Evolutionary conservation across 2,888 invertebrate species (phyloP).

Genomic region (Erannis defoliaria): DNA sequence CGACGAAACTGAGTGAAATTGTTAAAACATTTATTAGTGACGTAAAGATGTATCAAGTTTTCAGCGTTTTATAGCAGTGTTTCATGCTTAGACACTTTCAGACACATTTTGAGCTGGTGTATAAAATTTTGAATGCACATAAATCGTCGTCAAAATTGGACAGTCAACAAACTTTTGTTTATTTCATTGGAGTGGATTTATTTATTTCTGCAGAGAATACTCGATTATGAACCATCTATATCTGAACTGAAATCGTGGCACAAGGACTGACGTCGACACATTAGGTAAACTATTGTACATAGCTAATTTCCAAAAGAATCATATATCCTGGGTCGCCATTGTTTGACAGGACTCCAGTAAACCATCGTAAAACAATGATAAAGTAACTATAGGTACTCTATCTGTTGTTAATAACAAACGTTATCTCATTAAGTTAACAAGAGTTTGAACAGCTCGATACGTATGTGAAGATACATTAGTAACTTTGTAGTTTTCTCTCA

Average conservation of each 20-base stretch:
- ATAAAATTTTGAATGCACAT: constrained; percentile 77
- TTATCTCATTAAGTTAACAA: constrained; percentile 53
- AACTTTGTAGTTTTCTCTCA: constrained; percentile 41
- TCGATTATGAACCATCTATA: constrained; percentile 82
- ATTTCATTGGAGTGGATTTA: constrained; percentile 79
- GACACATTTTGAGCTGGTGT: constrained; percentile 75
- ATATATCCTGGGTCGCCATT: constrained; percentile 81
- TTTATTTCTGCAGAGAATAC: constrained; percentile 75
- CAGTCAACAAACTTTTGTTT: constrained; percentile 88
- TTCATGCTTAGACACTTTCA: constrained; percentile 75
- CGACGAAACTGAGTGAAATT: constrained; percentile 84
- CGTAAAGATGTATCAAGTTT: constrained; percentile 83
- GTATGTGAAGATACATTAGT: constrained; percentile 37
- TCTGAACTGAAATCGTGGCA: constrained; percentile 77
- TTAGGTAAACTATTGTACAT: constrained; percentile 74
- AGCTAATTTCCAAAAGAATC: constrained; percentile 59
- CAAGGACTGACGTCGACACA: constrained; percentile 79
- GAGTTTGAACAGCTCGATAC: constrained; percentile 39
- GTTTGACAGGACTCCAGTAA: constrained; percentile 74
- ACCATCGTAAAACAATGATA: constrained; percentile 53
- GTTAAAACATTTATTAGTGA: constrained; percentile 80
- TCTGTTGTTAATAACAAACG: constrained; percentile 59
- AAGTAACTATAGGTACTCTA: constrained; percentile 50
- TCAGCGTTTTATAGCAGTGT: constrained; percentile 83
- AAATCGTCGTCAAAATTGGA: constrained; percentile 82